Conservation (phyloP, 2,797 vertebrate genomes). For the Manis pentadactyla region DNA sequence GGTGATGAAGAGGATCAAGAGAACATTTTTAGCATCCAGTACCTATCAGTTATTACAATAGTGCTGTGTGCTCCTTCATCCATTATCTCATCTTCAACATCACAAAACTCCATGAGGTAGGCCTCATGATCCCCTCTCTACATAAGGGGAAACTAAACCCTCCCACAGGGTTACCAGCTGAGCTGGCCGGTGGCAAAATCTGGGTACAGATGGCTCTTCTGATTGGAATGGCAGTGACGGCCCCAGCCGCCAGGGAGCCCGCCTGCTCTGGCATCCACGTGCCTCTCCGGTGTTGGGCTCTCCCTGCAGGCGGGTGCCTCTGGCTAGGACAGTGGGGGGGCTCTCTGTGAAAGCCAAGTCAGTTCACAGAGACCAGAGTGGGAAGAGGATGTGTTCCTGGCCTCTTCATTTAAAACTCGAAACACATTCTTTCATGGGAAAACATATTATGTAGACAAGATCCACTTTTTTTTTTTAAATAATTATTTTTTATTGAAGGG, state of each 20-base stretch:
- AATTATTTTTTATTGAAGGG: too few relatives aligned
- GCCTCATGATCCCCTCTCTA: background rate
- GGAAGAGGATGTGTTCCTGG: slow-evolving; percentile 61
- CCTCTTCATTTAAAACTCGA: slow-evolving; percentile 63
- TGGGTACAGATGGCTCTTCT: background rate
- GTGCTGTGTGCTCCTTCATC: background rate
- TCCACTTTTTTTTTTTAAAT: slow-evolving; percentile 46
- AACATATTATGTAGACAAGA: slow-evolving; percentile 50
- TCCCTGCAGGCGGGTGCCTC: background rate
- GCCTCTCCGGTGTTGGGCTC: background rate
- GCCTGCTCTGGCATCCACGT: background rate
- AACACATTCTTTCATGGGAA: slow-evolving; percentile 72
- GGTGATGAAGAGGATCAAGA: background rate
- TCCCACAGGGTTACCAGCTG: background rate
- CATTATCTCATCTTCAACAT: background rate
- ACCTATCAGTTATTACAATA: background rate
- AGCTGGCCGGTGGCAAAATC: background rate
- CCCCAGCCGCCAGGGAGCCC: background rate
- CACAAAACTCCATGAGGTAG: background rate
- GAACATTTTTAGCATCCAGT: background rate
- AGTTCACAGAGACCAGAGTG: slow-evolving; percentile 42
- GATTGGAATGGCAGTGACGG: background rate
- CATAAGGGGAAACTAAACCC: background rate
- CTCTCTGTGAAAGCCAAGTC: slow-evolving; percentile 31
- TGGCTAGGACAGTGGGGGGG: background rate